Evolutionary conservation across 2,888 invertebrate genomes (phyloP), one percentile per base, ranked within the genome.

Genomic region (Troides aeacus): DNA sequence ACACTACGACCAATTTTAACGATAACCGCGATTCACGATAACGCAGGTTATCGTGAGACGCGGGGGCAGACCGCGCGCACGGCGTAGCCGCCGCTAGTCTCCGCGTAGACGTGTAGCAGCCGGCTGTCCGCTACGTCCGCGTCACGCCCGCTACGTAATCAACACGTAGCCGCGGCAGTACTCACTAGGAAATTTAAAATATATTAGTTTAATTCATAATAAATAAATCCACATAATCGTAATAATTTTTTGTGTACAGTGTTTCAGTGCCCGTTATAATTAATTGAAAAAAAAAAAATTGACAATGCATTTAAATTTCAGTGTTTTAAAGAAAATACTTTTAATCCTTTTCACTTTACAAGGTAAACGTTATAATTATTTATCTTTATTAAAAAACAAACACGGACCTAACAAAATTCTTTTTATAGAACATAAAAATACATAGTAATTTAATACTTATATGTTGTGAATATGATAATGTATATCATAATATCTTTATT

Each of bases 301-400:
- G 46, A 69, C 30, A 62, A 69, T 69, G 62, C 15, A 46, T 62
- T 62, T n/a, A 69, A 62, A 24, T 58, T 53, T 46, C 24, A 62
- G 72, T 71, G 72, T 70, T 15, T 61, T 71, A 62, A 64, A 71
- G 66, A 70, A 71, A 71, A 74, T 64, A 67, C 64, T 71, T 71
- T 61, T 72, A 67, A 72, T 74, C 68, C 72, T 74, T 64, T 69
- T 74, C 36, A 63, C 69, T 42, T 56, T 73, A 30, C 74, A 74
- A 74, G 74, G 74, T 74, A 72, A 72, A 30, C 57, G 15, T 24
- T 8, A 50, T 50, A 50, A 15, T 17, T 17, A 18, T 50, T 17
- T 50, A 18, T 15, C 2, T 50, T 12, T 50, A 50, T 50, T 39
- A 1, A 17, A 50, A 50, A 15, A 5, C 17, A 17, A 50, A 17